These are phyloP conservation scores for Copidosoma aretas DNA, from an alignment of 2,888 invertebrate genomes.

Conservation along the genomic window DNA sequence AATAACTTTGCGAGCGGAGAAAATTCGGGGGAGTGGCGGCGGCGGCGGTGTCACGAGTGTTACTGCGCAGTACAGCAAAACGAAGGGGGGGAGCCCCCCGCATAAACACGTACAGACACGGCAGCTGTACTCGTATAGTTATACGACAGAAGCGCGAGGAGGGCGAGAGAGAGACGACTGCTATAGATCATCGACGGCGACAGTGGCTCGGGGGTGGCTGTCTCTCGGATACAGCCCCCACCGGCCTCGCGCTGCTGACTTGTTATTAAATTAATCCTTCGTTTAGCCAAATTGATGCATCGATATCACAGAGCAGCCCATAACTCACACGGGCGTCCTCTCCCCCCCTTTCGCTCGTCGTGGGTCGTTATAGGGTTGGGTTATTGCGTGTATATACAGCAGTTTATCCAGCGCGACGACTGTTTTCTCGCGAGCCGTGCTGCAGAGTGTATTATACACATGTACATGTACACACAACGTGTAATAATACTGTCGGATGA, in stretches of 20 bases:
- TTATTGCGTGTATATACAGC: not conserved
- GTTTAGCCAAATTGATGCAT: slow-evolving; percentile 64
- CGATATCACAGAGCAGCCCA: slow-evolving; percentile 62
- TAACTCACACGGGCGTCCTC: slow-evolving; percentile 53
- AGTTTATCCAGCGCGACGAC: slow-evolving; percentile 2
- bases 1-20: too few relatives aligned
- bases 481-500: too few relatives aligned
- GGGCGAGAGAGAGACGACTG: too few relatives aligned
- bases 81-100: too few relatives aligned
- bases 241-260: slow-evolving; percentile 55
- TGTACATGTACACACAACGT: not conserved
- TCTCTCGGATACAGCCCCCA: not conserved
- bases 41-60: too few relatives aligned
- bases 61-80: too few relatives aligned
- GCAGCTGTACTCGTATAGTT: too few relatives aligned
- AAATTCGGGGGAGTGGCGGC: too few relatives aligned
- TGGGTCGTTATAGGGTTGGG: too few relatives aligned
- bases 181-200: slow-evolving; percentile 26
- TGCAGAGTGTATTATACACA: not conserved
- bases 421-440: slow-evolving; percentile 21
- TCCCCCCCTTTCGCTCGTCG: slow-evolving; percentile 45
- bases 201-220: not conserved
- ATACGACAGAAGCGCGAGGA: too few relatives aligned
- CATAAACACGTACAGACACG: too few relatives aligned
- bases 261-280: slow-evolving; percentile 64